These are phyloP conservation scores for Aporrectodea caliginosa DNA, from an alignment of 1,140 invertebrate genomes.

Conservation along the genomic window DNA sequence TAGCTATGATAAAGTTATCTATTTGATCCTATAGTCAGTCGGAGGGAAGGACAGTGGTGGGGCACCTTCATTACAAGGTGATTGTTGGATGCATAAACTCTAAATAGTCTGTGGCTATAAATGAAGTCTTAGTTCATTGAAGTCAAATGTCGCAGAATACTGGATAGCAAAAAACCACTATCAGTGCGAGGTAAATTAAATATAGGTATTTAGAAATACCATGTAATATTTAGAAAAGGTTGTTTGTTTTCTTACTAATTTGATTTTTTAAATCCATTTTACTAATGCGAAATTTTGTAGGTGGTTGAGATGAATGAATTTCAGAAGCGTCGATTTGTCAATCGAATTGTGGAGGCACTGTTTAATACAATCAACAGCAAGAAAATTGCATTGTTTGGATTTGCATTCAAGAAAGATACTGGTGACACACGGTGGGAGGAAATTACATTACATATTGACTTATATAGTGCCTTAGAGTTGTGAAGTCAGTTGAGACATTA, in stretches of 20 bases:
- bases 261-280: background rate
- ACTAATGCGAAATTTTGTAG: slow-evolving; percentile 52
- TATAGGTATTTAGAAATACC: background rate
- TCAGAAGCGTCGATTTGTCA: slow-evolving; percentile 87
- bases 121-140: background rate
- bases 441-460: too few species aligned
- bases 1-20: too few species aligned
- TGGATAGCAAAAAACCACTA: background rate
- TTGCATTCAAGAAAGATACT: slow-evolving; percentile 99
- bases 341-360: slow-evolving; percentile 84
- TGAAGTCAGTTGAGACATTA: too few species aligned
- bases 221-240: background rate
- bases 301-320: slow-evolving; percentile 97
- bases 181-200: too few species aligned
- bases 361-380: slow-evolving; percentile 98
- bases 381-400: slow-evolving; percentile 89
- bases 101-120: background rate
- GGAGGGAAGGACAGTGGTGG: too few species aligned
- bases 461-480: too few species aligned
- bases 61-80: background rate
- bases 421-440: slow-evolving; percentile 73
- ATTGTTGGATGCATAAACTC: background rate
- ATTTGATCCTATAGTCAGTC: too few species aligned
- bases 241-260: background rate
- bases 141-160: background rate